These are phyloP conservation scores for Eilema sororculum DNA, from an alignment of 2,888 invertebrate species.

Conservation along the genomic window DNA sequence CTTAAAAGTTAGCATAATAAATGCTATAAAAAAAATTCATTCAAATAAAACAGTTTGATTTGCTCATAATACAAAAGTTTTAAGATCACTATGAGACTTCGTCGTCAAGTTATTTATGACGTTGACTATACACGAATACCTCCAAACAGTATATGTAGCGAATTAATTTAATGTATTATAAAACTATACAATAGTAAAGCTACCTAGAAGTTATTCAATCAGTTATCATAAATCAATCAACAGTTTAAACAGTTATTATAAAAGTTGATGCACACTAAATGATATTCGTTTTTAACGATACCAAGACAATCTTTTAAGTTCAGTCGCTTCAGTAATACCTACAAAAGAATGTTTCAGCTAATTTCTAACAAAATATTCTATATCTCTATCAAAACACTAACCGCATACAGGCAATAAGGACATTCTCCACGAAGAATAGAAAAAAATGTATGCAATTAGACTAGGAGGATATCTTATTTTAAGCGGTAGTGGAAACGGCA, in stretches of 20 bases:
- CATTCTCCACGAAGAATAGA: neutral
- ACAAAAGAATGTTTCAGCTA: too few species aligned
- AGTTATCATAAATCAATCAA: too few species aligned
- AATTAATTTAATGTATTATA: too few species aligned
- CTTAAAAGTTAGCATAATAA: too few species aligned
- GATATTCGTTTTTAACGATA: neutral
- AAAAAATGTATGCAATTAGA: conserved; percentile 1
- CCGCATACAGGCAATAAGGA: neutral
- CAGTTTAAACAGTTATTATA: neutral
- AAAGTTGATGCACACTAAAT: neutral
- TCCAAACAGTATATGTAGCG: neutral
- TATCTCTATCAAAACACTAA: neutral
- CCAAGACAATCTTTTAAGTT: neutral
- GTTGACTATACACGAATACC: neutral
- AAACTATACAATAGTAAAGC: neutral
- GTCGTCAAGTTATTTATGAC: too few species aligned
- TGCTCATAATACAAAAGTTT: too few species aligned
- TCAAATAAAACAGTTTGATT: too few species aligned
- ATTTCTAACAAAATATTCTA: too few species aligned
- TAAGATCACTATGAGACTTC: too few species aligned
- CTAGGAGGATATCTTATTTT: conserved; percentile 16
- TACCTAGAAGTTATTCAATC: too few species aligned
- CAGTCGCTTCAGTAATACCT: too few species aligned
- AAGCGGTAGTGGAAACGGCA: conserved; percentile 10
- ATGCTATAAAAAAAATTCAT: too few species aligned